Base-by-base conservation (phyloP, 2,888 invertebrate species). In the Anorthoa munda region DNA sequence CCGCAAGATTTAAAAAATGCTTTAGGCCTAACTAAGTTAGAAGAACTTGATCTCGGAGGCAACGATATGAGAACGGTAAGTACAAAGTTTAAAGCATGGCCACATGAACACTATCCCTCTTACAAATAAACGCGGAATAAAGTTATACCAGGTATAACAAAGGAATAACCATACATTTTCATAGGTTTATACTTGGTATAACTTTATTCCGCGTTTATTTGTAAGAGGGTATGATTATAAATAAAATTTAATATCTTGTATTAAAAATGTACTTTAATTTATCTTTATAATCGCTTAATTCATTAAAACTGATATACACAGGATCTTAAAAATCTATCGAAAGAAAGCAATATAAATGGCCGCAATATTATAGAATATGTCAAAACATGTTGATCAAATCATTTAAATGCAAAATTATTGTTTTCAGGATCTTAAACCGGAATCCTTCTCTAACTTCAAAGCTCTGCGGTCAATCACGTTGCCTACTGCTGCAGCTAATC, bases 51-150 rank as follows among this genome's bases (percentile, higher is more conserved):
- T 83, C 90, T 97, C 68, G 94, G 95, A 75, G 95, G 94, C 77
- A 97, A 97, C 81, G 95, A 95, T 66, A 94, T 96, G 90, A 92
- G 94, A 91, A 92, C 93, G 89, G 95, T 95, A 69, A 79, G 63
- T 46, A 50, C 13, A 31, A 51, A 26, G 39, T n/a, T 67, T 50
- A 18, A 18, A 50, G 21, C 18, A n/a, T 17, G 60, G 21, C 12
- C 48, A 53, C 48, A 26, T 53, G 48, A 60, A 55, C 50, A 45
- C 18, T 45, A 53, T n/a, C n/a, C n/a, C n/a, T n/a, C n/a, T n/a
- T n/a, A n/a, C n/a, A n/a, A n/a, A n/a, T n/a, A n/a, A n/a, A n/a
- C n/a, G n/a, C n/a, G n/a, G n/a, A n/a, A n/a, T n/a, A n/a, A n/a
- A n/a, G n/a, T n/a, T n/a, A n/a, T n/a, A n/a, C n/a, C n/a, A n/a